Percentiles rank a stretch among this genome's conserved stretches.
Conservation (phyloP, 2,888 invertebrate genomes). For the Nomada fabriciana region DNA sequence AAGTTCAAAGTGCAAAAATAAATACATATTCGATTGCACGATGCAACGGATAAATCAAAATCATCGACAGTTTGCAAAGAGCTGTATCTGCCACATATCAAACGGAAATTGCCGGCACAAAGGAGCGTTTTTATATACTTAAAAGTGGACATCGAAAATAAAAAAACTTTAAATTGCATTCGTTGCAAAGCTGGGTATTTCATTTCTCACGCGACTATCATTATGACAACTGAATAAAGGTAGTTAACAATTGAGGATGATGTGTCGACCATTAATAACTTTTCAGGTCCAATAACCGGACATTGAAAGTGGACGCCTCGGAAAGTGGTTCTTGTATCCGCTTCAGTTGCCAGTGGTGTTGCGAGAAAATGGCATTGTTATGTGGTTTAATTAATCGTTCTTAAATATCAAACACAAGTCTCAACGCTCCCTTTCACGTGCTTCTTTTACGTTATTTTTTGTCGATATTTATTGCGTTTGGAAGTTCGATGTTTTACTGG, state of each 20-base stretch:
- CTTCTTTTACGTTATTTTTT: too few relatives aligned
- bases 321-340: conserved; percentile 51
- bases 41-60: too few relatives aligned
- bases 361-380: conserved; percentile 37
- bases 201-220: conserved; percentile 62
- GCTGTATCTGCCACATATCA: neutral
- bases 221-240: conserved; percentile 66
- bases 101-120: neutral
- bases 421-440: neutral
- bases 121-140: conserved; percentile 25
- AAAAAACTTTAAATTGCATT: conserved; percentile 35
- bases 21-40: too few relatives aligned
- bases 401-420: conserved; percentile 40
- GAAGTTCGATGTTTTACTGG: too few relatives aligned
- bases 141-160: conserved; percentile 38
- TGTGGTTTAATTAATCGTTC: conserved; percentile 51
- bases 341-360: neutral
- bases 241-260: conserved; percentile 34
- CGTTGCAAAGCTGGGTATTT: conserved; percentile 38
- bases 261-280: conserved; percentile 65
- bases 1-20: neutral
- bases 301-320: conserved; percentile 54
- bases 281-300: conserved; percentile 63
- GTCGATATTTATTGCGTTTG: neutral
- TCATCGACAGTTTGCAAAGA: neutral